These are phyloP conservation scores for Taenioides sp. DNA, from an alignment of 2,797 vertebrate species.

Conservation along the genomic window DNA sequence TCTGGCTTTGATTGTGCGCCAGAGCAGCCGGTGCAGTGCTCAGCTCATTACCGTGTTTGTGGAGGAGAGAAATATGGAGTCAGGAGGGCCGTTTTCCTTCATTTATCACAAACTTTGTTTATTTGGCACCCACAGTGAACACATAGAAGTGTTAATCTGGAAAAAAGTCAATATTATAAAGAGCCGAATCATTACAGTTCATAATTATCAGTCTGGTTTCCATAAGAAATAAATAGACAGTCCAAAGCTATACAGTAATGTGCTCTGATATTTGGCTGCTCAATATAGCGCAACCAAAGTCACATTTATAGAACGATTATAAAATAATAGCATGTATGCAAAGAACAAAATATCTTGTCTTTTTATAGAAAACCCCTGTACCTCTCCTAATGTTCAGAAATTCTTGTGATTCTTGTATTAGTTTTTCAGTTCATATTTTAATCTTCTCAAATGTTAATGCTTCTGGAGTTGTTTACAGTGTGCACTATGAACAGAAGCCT, in stretches of 20 bases:
- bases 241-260: background rate
- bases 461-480: too few relatives aligned
- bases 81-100: constrained; percentile 5
- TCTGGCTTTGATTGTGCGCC: constrained; percentile 77
- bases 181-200: background rate
- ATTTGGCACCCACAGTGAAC: background rate
- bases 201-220: background rate
- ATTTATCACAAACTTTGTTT: background rate
- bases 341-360: too few relatives aligned
- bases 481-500: too few relatives aligned
- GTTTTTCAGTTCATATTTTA: too few relatives aligned
- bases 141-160: constrained; percentile 15
- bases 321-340: too few relatives aligned
- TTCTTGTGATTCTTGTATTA: too few relatives aligned
- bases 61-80: background rate
- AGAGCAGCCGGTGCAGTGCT: constrained; percentile 64
- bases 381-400: too few relatives aligned
- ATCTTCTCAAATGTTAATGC: too few relatives aligned
- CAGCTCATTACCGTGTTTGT: constrained; percentile 46
- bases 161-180: constrained; percentile 5
- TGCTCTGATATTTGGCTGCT: background rate
- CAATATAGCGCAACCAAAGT: too few relatives aligned
- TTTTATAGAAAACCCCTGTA: too few relatives aligned
- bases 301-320: too few relatives aligned
- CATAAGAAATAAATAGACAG: background rate